Evolutionary conservation across 2,113 vertebrate genomes (phyloP), one percentile per base, ranked within the genome.

Genomic region (Acanthisitta chloris): DNA sequence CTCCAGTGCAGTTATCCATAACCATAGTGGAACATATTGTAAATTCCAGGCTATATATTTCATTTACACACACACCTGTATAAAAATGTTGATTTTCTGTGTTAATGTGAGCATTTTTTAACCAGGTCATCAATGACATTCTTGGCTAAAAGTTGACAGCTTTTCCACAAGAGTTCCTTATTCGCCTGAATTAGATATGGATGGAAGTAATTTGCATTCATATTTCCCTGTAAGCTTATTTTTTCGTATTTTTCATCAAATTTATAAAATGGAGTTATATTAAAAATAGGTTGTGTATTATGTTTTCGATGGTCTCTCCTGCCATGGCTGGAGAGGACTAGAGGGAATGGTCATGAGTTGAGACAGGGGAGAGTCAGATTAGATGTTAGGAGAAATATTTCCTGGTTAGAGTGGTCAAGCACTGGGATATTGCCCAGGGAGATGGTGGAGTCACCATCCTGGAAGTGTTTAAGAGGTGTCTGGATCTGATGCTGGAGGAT

Each of bases 1-100:
- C 81, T 64, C 70, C 33, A 1, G 12, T 69, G 65, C 86, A 94
- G 83, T 52, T 95, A 92, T 81, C 93, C 89, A 61, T 81, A 95
- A 89, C 73, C 8, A 3, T 54, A 58, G 87, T 81, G 86, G 79
- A 76, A 92, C 23, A 62, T 70, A 71, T 43, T 82, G 77, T 90
- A 84, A 90, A 95, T 92, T 94, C 71, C 72, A 65, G 76, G 54
- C 43, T 89, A 18, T 79, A 29, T 61, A 36, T 94, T 94, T 87
- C 64, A 87, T 57, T 91, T 93, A 49, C 20, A 57, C 28, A 57
- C 0, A 2, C 58, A 71, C 31, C 54, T 69, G 25, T 82, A 46
- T 57, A 82, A 72, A 83, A 89, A 70, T 62, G 66, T 81, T 91
- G 25, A 46, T 70, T 87, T 95, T 92, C 86, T 86, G 18, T 72